Conservation (phyloP, 2,797 vertebrate species). For the Xyrichtys novacula region DNA sequence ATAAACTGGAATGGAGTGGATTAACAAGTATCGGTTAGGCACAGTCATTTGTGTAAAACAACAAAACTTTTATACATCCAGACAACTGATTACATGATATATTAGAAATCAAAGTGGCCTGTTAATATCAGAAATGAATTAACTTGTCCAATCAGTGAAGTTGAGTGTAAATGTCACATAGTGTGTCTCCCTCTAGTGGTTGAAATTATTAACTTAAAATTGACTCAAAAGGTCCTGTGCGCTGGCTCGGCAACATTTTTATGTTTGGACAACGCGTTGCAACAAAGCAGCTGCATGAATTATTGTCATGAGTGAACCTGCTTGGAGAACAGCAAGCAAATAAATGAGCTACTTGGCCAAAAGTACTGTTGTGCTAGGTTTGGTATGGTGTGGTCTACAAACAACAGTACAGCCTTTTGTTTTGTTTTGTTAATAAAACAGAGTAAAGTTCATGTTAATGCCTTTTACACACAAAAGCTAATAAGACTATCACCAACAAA, state of each 20-base stretch:
- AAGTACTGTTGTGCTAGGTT: too few relatives aligned
- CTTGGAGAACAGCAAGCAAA: accelerated
- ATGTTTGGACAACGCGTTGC: neutral
- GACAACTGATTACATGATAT: too few relatives aligned
- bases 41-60: neutral
- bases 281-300: neutral
- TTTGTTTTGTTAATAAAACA: too few relatives aligned
- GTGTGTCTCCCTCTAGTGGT: conserved; percentile 68
- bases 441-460: too few relatives aligned
- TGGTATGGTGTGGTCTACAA: neutral
- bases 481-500: too few relatives aligned
- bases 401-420: neutral
- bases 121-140: too few relatives aligned
- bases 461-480: too few relatives aligned
- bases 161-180: neutral
- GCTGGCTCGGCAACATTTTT: neutral
- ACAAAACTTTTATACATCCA: too few relatives aligned
- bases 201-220: neutral
- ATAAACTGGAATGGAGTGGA: neutral
- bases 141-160: too few relatives aligned
- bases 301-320: neutral
- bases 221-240: conserved; percentile 1
- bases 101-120: too few relatives aligned
- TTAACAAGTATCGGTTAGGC: neutral
- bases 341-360: too few relatives aligned